These are phyloP conservation scores for Rattus rattus DNA, from an alignment of 2,113 vertebrate species.

Conservation along the genomic window DNA sequence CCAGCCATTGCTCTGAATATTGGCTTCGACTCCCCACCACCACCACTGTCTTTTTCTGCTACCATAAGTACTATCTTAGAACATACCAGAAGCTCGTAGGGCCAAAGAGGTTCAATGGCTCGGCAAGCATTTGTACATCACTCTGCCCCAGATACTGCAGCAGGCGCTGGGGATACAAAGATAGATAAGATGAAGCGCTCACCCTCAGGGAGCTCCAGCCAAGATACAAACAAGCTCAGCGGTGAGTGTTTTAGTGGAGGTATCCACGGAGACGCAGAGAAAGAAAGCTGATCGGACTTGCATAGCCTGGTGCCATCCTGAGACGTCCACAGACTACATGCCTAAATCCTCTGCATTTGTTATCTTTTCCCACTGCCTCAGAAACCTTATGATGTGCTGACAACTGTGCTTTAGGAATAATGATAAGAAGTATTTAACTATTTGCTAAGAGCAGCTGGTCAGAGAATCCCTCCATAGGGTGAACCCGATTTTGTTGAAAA, in stretches of 20 bases:
- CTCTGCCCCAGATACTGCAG: neutral
- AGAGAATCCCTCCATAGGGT: slow-evolving; percentile 36
- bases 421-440: slow-evolving; percentile 32
- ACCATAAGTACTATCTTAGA: neutral
- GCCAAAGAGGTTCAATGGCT: slow-evolving; percentile 44
- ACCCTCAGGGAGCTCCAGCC: neutral
- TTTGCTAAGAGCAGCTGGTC: slow-evolving; percentile 26
- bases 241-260: neutral
- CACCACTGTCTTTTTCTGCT: slow-evolving; percentile 20
- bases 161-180: slow-evolving; percentile 11
- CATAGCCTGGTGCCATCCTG: neutral
- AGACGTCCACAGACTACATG: neutral
- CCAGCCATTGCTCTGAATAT: neutral
- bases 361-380: slow-evolving; percentile 1
- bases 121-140: neutral
- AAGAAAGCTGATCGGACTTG: neutral
- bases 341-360: neutral
- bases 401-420: slow-evolving; percentile 45
- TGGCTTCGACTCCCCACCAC: neutral
- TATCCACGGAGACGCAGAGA: neutral
- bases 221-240: slow-evolving; percentile 15
- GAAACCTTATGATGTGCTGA: neutral
- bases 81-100: slow-evolving; percentile 14
- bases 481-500: slow-evolving; percentile 23
- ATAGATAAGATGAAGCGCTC: neutral